phyloP scores from a whole-genome alignment of 2,888 invertebrate species.

The Agapostemon virescens region DNA sequence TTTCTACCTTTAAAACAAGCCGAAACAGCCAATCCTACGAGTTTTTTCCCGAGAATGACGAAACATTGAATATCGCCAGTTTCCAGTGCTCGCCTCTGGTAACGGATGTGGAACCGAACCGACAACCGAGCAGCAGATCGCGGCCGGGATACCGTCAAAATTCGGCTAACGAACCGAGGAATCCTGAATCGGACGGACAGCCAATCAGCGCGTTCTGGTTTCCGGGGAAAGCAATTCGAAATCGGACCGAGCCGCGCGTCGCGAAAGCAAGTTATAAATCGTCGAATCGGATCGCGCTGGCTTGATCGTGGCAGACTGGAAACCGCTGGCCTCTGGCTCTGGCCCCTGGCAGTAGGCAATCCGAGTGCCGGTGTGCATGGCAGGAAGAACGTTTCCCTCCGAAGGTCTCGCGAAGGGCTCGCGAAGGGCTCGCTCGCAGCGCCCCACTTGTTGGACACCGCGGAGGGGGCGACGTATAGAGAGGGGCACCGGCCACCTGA shows the following conservation, averaged over 20 bases:
- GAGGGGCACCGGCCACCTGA: constrained; percentile 73
- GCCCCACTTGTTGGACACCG: constrained; percentile 65
- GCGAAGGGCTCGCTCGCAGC: constrained; percentile 22
- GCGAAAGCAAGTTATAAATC: constrained; percentile 7
- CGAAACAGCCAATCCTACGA: fast-evolving
- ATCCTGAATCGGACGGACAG: neutral
- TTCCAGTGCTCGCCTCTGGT: neutral
- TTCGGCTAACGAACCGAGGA: neutral
- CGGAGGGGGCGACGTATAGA: constrained; percentile 14
- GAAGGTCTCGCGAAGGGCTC: constrained; percentile 5
- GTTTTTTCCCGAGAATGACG: neutral
- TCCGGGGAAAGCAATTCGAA: neutral
- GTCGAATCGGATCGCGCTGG: neutral
- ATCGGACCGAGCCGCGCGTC: neutral
- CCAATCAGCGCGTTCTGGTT: constrained; percentile 1
- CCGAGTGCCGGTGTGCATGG: neutral
- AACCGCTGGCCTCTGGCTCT: neutral
- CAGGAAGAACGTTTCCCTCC: neutral
- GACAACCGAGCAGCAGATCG: neutral
- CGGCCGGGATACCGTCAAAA: neutral
- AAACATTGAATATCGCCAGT: neutral
- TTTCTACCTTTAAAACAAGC: neutral
- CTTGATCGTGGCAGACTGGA: neutral
- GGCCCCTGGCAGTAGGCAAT: neutral
- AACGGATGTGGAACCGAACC: neutral